phyloP scores from a whole-genome alignment of 2,797 vertebrate genomes.

The Euphonia xanthogaster region DNA sequence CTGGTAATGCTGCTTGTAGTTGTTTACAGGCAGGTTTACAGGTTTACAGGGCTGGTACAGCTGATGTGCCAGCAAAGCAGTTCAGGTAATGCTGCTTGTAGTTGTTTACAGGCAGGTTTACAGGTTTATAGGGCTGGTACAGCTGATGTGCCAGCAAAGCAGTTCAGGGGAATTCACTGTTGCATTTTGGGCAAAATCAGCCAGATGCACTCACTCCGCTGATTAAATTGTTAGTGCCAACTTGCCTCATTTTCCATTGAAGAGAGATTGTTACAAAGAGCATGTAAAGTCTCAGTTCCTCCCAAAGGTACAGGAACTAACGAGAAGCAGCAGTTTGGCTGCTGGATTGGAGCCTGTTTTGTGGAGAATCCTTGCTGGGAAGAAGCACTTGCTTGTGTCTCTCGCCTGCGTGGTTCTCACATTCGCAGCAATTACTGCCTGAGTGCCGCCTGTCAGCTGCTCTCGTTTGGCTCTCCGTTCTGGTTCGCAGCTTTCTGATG shows the following conservation, averaged over 20 bases:
- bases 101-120: too few species aligned
- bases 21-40: fast-evolving
- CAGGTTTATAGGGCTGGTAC: too few species aligned
- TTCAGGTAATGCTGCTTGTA: neutral
- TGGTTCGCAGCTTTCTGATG: neutral
- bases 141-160: neutral
- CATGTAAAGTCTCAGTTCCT: fast-evolving
- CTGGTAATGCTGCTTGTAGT: neutral
- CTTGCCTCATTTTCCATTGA: neutral
- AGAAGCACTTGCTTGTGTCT: neutral
- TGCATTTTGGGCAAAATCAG: neutral
- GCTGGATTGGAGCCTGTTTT: neutral
- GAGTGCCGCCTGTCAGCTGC: neutral
- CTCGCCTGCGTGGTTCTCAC: neutral
- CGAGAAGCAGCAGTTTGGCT: neutral
- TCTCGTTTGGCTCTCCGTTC: neutral
- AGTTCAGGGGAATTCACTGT: neutral
- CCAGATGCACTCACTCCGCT: neutral
- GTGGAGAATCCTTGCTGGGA: neutral
- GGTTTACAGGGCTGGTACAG: too few species aligned
- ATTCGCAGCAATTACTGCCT: neutral
- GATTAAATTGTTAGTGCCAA: neutral
- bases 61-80: neutral
- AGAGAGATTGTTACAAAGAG: neutral
- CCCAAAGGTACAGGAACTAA: neutral